phyloP scores from a whole-genome alignment of 1,140 invertebrate genomes.

The Heliconius hewitsoni region DNA sequence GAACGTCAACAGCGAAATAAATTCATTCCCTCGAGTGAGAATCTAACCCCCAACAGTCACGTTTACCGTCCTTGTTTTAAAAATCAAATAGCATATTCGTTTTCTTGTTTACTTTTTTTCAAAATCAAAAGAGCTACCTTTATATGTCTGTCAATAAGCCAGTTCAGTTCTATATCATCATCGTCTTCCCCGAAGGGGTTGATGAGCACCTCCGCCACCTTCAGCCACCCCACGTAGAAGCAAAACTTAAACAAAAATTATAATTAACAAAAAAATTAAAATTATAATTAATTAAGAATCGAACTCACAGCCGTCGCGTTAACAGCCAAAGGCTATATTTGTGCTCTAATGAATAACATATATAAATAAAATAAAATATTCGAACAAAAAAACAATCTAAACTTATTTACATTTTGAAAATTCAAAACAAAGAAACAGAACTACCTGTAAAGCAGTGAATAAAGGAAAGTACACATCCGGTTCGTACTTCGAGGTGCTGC shows the following conservation, averaged over 20 bases:
- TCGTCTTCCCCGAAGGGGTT: constrained; percentile 97
- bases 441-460: constrained; percentile 94
- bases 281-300: not conserved
- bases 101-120: too few species aligned
- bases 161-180: constrained; percentile 95
- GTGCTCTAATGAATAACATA: too few species aligned
- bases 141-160: constrained; percentile 93
- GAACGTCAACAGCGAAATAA: too few species aligned
- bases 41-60: too few species aligned
- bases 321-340: not conserved
- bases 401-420: too few species aligned
- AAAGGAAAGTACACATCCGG: constrained; percentile 96
- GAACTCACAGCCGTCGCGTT: not conserved
- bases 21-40: not conserved
- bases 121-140: constrained; percentile 83
- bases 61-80: too few species aligned
- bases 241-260: constrained; percentile 88
- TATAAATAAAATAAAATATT: too few species aligned
- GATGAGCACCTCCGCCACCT: constrained; percentile 95
- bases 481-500: constrained; percentile 83
- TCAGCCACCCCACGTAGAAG: constrained; percentile 98
- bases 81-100: too few species aligned
- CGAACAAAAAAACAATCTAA: not conserved
- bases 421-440: not conserved
- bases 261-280: not conserved